Conservation (phyloP, 2,113 vertebrate genomes). For the Murina feae region DNA sequence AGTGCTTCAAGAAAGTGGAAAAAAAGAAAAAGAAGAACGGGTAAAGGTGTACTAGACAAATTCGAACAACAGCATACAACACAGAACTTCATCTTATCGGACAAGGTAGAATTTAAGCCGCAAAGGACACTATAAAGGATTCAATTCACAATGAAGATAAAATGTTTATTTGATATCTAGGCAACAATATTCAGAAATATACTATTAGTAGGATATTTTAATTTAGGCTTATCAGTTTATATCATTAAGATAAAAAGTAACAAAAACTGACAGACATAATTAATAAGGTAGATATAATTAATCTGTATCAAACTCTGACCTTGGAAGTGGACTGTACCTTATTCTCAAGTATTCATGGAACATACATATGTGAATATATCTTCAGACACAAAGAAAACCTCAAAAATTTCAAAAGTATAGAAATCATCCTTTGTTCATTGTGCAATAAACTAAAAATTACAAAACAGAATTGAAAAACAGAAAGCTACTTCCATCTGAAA, state of each 20-base stretch:
- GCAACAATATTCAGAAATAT: not conserved
- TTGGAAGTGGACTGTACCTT: not conserved
- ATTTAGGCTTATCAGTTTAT: not conserved
- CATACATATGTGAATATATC: not conserved
- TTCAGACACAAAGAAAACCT: not conserved
- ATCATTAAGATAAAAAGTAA: not conserved
- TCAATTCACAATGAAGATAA: not conserved
- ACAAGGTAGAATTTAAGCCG: not conserved
- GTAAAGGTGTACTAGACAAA: not conserved
- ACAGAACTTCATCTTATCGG: not conserved
- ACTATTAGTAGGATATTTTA: not conserved
- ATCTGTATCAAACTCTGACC: not conserved
- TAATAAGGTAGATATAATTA: not conserved
- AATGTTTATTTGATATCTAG: not conserved
- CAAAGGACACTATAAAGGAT: not conserved
- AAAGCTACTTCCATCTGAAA: not conserved
- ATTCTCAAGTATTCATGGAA: slow-evolving; percentile 6
- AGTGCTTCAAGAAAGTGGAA: not conserved
- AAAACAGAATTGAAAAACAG: not conserved
- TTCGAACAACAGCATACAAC: not conserved
- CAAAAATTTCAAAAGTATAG: not conserved
- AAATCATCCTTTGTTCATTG: not conserved
- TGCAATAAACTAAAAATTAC: not conserved
- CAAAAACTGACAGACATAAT: not conserved
- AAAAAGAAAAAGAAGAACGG: not conserved